These are phyloP conservation scores for Anguilla pacifica DNA, from an alignment of 2,797 vertebrate genomes.

Conservation along the genomic window DNA sequence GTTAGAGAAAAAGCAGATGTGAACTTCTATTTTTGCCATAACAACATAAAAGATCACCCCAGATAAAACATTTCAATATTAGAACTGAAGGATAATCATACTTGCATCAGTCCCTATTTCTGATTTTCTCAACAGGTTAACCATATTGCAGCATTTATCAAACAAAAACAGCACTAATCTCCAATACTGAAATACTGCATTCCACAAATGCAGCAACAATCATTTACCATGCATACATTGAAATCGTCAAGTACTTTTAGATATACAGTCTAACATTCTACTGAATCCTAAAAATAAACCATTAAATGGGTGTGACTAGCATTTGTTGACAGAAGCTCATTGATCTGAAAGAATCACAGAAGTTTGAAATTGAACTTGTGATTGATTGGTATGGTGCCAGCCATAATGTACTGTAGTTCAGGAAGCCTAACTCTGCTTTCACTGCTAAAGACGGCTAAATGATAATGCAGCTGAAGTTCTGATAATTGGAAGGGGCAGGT, in stretches of 20 bases:
- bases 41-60: background rate
- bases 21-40: background rate
- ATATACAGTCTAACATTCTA: background rate
- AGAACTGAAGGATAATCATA: background rate
- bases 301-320: background rate
- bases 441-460: background rate
- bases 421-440: background rate
- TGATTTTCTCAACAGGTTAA: background rate
- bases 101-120: background rate
- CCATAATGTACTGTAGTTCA: background rate
- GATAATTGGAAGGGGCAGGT: background rate
- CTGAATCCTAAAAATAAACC: background rate
- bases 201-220: background rate
- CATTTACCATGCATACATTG: background rate
- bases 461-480: background rate
- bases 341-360: background rate
- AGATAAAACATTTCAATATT: background rate
- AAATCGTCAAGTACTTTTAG: background rate
- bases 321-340: background rate
- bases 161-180: background rate
- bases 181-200: background rate
- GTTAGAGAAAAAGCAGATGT: background rate
- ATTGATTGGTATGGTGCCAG: background rate
- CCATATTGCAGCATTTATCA: background rate
- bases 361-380: background rate